These are phyloP conservation scores for Adelosebastes latens DNA, from an alignment of 2,797 vertebrate species.

Conservation along the genomic window DNA sequence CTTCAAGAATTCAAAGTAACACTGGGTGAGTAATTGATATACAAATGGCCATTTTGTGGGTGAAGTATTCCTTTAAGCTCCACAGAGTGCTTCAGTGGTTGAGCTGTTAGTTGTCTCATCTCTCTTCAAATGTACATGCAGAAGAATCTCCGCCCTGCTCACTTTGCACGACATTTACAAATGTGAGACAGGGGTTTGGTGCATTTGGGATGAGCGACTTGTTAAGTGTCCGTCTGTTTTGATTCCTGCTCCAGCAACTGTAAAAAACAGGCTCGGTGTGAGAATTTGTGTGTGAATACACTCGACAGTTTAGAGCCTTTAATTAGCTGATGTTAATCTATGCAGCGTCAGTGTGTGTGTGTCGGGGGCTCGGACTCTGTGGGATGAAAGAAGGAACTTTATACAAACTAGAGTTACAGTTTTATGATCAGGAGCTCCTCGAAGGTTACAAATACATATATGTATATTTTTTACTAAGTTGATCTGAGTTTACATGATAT, in stretches of 20 bases:
- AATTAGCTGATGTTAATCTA: slow-evolving; percentile 54
- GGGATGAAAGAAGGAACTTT: too few species aligned
- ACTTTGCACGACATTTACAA: background rate
- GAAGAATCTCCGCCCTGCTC: background rate
- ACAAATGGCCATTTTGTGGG: background rate
- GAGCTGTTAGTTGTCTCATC: background rate
- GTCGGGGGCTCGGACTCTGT: background rate
- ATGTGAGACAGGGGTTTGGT: background rate
- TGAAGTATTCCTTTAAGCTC: background rate
- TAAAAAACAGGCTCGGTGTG: background rate
- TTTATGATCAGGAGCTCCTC: background rate
- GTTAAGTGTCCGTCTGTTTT: background rate
- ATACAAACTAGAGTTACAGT: background rate
- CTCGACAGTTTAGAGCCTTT: slow-evolving; percentile 4
- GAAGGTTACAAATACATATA: background rate
- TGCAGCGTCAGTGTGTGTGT: background rate
- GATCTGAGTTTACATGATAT: background rate
- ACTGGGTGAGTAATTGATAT: background rate
- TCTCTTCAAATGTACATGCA: background rate
- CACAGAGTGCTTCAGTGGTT: background rate
- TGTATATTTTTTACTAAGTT: background rate
- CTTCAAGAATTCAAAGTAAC: background rate
- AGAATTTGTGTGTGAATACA: slow-evolving; percentile 44
- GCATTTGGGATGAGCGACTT: background rate
- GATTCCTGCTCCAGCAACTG: background rate